A percentile compares a stretch with the other conserved stretches of the same genome.
These are phyloP conservation scores for Diuraphis noxia DNA, from an alignment of 1,140 invertebrate species.

Conservation along the genomic window DNA sequence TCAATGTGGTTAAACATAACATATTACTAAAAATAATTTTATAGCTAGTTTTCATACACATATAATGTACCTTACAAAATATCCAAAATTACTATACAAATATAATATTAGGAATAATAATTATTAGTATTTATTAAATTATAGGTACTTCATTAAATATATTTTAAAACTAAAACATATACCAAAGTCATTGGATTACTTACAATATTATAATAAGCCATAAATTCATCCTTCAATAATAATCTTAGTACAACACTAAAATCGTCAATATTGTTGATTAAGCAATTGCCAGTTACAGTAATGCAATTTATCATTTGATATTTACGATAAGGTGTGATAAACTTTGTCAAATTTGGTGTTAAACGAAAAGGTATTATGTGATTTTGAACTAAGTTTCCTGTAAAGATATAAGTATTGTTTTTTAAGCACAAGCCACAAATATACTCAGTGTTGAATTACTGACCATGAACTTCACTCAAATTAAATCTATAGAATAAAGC, in stretches of 20 bases:
- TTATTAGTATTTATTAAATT: background rate
- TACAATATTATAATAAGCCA: background rate
- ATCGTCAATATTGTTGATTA: background rate
- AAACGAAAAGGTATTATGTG: background rate
- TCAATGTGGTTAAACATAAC: background rate
- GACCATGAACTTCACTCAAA: background rate
- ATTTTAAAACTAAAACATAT: background rate
- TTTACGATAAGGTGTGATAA: conserved; percentile 26
- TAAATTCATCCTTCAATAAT: conserved; percentile 39
- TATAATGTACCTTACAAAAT: background rate
- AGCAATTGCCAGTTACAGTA: conserved; percentile 8
- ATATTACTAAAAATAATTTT: background rate
- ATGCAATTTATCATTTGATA: conserved; percentile 9
- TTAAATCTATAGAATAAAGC: conserved; percentile 17
- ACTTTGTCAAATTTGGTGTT: conserved; percentile 20
- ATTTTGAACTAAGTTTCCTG: background rate
- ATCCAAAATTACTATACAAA: background rate
- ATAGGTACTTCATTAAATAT: background rate
- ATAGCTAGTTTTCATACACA: background rate
- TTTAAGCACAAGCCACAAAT: background rate
- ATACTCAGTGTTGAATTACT: background rate
- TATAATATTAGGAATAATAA: background rate
- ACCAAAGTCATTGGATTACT: background rate
- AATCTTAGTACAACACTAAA: background rate
- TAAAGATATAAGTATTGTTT: background rate